Evolutionary conservation across 2,888 invertebrate genomes (phyloP).

Genomic region (Meiosimyza decipiens): DNA sequence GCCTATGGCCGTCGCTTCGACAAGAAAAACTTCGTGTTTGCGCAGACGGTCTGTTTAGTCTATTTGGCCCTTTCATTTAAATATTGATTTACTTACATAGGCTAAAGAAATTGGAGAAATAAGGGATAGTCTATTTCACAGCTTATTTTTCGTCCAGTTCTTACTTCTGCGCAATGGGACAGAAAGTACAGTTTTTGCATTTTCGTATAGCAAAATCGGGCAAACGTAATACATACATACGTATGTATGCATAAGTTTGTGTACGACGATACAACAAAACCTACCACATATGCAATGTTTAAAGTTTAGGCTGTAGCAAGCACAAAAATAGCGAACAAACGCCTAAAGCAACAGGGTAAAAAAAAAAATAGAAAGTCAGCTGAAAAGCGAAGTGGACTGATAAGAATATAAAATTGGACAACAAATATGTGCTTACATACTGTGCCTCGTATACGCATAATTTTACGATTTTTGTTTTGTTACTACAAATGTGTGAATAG

Average conservation of each 20-base stretch:
- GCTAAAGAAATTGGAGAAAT: no score
- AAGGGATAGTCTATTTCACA: no score
- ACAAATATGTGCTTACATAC: no score
- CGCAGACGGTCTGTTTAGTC: no score
- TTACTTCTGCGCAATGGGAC: conserved; percentile 34
- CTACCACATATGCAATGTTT: conserved; percentile 8
- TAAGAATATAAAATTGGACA: no score
- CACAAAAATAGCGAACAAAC: conserved; percentile 19
- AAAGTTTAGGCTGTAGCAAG: not conserved
- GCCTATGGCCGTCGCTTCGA: no score
- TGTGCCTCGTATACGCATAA: no score
- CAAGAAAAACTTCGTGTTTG: no score
- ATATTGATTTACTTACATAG: no score
- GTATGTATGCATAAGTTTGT: not conserved
- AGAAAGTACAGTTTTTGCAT: conserved; percentile 44
- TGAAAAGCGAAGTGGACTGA: conserved; percentile 1
- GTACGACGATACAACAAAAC: conserved; percentile 6
- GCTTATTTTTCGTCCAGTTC: not conserved
- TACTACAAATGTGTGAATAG: no score
- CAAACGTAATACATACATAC: conserved; percentile 16
- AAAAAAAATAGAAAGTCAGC: conserved; percentile 27
- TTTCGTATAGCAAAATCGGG: conserved; percentile 28
- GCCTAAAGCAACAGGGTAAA: not conserved
- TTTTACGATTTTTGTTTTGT: no score
- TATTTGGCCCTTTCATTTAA: no score